A percentile compares a stretch with the other conserved stretches of the same genome.
These are phyloP conservation scores for Pseudoips prasinana DNA, from an alignment of 2,888 invertebrate genomes.

Conservation along the genomic window DNA sequence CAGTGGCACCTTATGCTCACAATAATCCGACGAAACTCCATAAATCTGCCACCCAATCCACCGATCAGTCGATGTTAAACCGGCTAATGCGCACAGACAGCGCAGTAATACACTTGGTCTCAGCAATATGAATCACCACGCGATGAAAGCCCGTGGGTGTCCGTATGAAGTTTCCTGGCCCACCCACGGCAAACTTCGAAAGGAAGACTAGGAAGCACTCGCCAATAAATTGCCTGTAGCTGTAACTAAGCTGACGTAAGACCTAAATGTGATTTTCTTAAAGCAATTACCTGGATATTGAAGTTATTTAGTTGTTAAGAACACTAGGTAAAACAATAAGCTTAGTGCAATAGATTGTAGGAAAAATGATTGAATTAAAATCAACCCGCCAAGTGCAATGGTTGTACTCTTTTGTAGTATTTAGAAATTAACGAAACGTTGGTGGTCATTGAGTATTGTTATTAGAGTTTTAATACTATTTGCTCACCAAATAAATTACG, in stretches of 20 bases:
- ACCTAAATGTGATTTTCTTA: conserved; percentile 26
- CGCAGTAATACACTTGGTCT: conserved; percentile 39
- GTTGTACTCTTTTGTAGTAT: no score
- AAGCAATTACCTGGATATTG: conserved; percentile 7
- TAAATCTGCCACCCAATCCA: conserved; percentile 42
- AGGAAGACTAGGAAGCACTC: conserved; percentile 40
- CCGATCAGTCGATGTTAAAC: conserved; percentile 34
- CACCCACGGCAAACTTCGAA: conserved; percentile 57
- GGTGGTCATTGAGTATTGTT: no score
- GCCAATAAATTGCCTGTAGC: conserved; percentile 29
- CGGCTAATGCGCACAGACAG: conserved; percentile 48
- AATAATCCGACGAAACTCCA: no score
- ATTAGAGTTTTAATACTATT: no score
- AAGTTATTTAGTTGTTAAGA: background rate
- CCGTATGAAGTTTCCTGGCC: conserved; percentile 65
- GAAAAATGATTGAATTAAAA: no score
- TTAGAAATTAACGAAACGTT: no score
- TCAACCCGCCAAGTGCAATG: no score
- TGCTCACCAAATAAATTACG: no score
- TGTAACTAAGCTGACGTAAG: conserved; percentile 21
- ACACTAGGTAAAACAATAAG: background rate
- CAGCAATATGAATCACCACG: conserved; percentile 62
- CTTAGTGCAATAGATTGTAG: no score
- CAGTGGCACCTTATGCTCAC: no score
- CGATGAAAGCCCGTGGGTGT: conserved; percentile 75